Base-by-base conservation (phyloP, 1,140 invertebrate species). In the Drosophila mojavensis region DNA sequence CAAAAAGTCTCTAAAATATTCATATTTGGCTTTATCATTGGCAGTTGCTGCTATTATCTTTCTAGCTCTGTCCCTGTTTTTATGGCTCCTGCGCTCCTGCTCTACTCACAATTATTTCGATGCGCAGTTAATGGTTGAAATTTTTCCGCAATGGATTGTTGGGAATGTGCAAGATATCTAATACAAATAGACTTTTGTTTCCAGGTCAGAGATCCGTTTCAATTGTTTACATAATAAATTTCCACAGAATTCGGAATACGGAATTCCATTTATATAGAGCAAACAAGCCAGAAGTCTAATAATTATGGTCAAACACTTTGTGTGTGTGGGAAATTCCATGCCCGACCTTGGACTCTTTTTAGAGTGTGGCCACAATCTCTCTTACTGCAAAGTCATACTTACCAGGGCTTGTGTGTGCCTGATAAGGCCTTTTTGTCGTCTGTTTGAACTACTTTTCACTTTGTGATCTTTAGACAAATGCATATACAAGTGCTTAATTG, bases 61-160 rank as follows among this genome's bases (percentile, higher is more conserved):
- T 15, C 1, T 70, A 54, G 51, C 30, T 60, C 48, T 63, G 4
- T 55, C 24, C 56, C 41, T 58, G 45, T 36, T 26, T 33, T 9
- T 7, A 17, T 53, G 24, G 26, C 56, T 53, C 6, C 3, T 3
- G n/a, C 48, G 1, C n/a, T 36, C 30, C 39, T 17, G 30, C 53
- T 36, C 7, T 33, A 55, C 9, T 20, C 30, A 17, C 24, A 13
- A 13, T 11, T 20, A 48, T 26, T n/a, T n/a, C 33, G 39, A 62
- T 70, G 70, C 70, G 70, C 70, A 73, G 28, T 75, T 68, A 39
- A 55, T 62, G 48, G 43, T 9, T 24, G 50, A 28, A 59, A 28
- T 2, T 59, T 43, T 58, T 58, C 10, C 11, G 54, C 17, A 43
- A 58, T 17, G 24, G 33, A 26, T 50, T 33, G 28, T n/a, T 4